Evolutionary conservation across 2,888 invertebrate genomes (phyloP).

Genomic region (Sericinus montela): DNA sequence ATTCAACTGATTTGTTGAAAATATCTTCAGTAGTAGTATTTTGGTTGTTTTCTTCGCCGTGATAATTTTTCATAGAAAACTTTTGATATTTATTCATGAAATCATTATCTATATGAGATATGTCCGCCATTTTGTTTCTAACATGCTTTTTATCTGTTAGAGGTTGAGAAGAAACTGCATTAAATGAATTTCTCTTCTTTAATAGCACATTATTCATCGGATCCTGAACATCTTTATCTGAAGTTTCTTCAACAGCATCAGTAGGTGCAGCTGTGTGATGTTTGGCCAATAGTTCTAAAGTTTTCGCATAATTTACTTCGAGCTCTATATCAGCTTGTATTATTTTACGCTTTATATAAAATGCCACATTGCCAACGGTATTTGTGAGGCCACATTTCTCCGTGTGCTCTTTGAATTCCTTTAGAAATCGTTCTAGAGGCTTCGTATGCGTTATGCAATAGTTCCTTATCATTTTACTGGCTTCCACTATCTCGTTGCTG

Average conservation of each 20-base stretch:
- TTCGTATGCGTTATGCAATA: slow-evolving; percentile 40
- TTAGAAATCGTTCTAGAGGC: slow-evolving; percentile 34
- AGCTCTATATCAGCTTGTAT: slow-evolving; percentile 41
- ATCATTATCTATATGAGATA: not conserved
- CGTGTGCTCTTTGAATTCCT: slow-evolving; percentile 39
- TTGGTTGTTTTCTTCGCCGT: not conserved
- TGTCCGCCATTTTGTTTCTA: not conserved
- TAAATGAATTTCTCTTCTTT: slow-evolving; percentile 1
- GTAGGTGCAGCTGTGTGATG: not conserved
- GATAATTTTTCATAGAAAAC: not conserved
- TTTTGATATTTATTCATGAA: not conserved
- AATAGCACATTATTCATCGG: not conserved
- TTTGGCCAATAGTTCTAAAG: slow-evolving; percentile 29
- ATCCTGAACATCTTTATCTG: slow-evolving; percentile 19
- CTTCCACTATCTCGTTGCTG: slow-evolving; percentile 37
- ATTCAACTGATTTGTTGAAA: not conserved
- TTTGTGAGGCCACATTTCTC: slow-evolving; percentile 33
- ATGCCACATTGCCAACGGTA: slow-evolving; percentile 38
- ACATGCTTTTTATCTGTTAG: not conserved
- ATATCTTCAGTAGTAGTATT: not conserved
- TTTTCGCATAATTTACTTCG: slow-evolving; percentile 33
- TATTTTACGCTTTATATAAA: slow-evolving; percentile 42
- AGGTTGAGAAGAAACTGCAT: not conserved
- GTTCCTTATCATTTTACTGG: slow-evolving; percentile 44
- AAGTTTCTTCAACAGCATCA: slow-evolving; percentile 8